Conservation (phyloP, 2,888 invertebrate genomes). For the Heliconius cydno region DNA sequence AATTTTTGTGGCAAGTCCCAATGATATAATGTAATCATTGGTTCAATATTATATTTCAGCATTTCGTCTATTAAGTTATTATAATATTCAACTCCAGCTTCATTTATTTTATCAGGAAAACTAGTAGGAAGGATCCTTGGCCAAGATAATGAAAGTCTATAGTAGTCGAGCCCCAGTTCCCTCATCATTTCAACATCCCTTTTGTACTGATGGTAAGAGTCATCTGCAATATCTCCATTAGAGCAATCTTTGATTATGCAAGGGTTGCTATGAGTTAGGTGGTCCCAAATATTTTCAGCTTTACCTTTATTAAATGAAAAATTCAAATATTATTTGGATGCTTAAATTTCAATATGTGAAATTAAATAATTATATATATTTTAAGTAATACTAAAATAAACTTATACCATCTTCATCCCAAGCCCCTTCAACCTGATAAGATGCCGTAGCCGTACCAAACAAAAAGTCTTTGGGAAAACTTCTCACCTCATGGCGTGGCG, state of each 20-base stretch:
- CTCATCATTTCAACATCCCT: conserved; percentile 71
- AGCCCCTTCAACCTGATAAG: conserved; percentile 60
- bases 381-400: not conserved
- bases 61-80: conserved; percentile 76
- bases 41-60: conserved; percentile 79
- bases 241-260: conserved; percentile 75
- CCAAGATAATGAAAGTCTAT: conserved; percentile 84
- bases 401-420: conserved; percentile 57
- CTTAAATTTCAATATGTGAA: not conserved
- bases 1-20: conserved; percentile 67
- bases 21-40: conserved; percentile 77
- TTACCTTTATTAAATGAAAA: conserved; percentile 59
- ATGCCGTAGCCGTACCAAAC: conserved; percentile 56
- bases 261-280: conserved; percentile 68
- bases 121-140: conserved; percentile 83
- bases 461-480: conserved; percentile 51
- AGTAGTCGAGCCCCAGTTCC: conserved; percentile 67
- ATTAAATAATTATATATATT: not conserved
- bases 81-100: conserved; percentile 57
- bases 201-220: conserved; percentile 81
- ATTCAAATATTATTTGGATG: not conserved
- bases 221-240: conserved; percentile 81
- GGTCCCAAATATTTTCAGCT: conserved; percentile 84
- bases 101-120: conserved; percentile 73
- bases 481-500: conserved; percentile 42